phyloP scores from a whole-genome alignment of 2,113 vertebrate species.

The Picathartes gymnocephalus region DNA sequence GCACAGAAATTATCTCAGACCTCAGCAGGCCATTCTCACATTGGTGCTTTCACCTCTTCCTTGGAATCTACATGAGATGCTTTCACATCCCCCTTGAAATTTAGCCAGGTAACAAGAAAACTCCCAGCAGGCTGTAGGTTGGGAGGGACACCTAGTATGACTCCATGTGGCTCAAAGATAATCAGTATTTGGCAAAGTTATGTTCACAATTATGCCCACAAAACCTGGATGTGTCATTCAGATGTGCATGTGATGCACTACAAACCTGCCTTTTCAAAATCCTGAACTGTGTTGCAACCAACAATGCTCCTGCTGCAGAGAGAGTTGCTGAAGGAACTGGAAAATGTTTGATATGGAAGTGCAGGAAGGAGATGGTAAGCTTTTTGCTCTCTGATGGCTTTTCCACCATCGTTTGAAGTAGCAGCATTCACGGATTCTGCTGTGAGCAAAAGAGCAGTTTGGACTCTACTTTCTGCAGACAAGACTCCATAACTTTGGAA shows the following conservation, averaged over 20 bases:
- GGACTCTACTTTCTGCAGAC: background rate
- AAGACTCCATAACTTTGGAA: background rate
- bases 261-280: background rate
- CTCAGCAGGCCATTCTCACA: background rate
- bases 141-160: background rate
- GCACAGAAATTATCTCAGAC: background rate
- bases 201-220: background rate
- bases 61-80: background rate
- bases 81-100: background rate
- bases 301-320: background rate
- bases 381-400: background rate
- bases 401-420: fast-evolving
- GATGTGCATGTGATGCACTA: background rate
- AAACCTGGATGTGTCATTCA: background rate
- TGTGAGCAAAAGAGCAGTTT: background rate
- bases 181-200: background rate
- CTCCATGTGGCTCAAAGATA: background rate
- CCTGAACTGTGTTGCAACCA: background rate
- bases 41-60: background rate
- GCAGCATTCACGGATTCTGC: background rate
- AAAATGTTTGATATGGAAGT: background rate
- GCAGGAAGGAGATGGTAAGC: background rate
- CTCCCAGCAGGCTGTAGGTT: background rate
- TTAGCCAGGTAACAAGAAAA: background rate
- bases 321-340: background rate